A percentile compares a stretch with the other conserved stretches of the same genome.
phyloP scores from a whole-genome alignment of 2,113 vertebrate species.

The Clupea harengus region DNA sequence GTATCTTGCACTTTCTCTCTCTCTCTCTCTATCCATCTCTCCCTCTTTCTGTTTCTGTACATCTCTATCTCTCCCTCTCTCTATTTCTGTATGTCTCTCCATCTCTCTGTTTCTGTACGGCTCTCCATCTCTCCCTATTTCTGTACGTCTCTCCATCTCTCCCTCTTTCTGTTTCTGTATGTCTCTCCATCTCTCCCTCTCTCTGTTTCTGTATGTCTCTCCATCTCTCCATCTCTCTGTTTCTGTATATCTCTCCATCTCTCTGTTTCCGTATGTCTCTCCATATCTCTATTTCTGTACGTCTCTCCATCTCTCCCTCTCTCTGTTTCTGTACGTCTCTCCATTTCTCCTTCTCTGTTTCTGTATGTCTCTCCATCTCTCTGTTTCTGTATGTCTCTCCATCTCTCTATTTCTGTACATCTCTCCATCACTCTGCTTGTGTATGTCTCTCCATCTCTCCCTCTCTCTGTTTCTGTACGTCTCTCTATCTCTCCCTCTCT shows the following conservation, averaged over 20 bases:
- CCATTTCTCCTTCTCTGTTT: constrained; percentile 9
- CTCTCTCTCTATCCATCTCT: background rate
- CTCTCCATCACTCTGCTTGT: background rate
- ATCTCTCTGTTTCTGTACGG: no score
- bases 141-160: background rate
- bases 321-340: background rate
- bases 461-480: no score
- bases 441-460: background rate
- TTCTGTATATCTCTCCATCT: background rate
- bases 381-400: no score
- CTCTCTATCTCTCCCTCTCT: background rate
- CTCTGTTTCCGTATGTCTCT: background rate
- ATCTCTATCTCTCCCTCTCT: no score
- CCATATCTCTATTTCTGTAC: no score
- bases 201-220: no score
- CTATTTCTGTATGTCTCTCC: no score
- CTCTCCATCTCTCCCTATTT: no score
- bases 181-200: background rate
- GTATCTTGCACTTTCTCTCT: background rate
- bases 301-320: no score
- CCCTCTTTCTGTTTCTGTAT: background rate
- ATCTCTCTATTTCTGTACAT: no score
- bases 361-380: constrained; percentile 16
- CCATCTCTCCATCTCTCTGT: no score
- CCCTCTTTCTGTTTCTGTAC: background rate